Evolutionary conservation across 2,888 invertebrate species (phyloP), one percentile per base, ranked within the genome.

Genomic region (Amiota minor): DNA sequence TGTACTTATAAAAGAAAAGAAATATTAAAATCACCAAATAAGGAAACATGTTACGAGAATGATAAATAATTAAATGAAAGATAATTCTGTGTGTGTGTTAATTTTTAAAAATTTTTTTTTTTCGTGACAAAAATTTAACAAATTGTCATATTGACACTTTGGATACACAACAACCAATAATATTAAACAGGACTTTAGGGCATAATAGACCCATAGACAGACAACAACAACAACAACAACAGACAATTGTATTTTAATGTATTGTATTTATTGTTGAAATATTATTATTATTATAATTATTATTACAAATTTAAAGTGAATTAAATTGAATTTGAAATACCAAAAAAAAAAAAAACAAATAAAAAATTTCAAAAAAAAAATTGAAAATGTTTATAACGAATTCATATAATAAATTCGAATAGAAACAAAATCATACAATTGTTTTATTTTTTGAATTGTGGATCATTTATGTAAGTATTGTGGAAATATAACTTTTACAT

Each of bases 211-310:
- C 14, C 12, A 64, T 64, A 50, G 20, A 67, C 67, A 67, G 67
- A 20, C 67, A 20, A 20, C 18, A 56, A 18, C 18, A 2, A 56
- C 56, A 56, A 20, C 23, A 35, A 11, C 59, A 59, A 20, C 20
- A 86, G 83, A 86, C 81, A 80, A 80, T 80, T 86, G 81, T 80
- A 85, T 82, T 86, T 81, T 83, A 81, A 81, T 83, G 79, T 82
- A 79, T 82, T 84, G 84, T 86, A 85, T 87, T 86, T 80, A 83
- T 81, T 86, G 86, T 87, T 86, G 85, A 81, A 81, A 61, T 73
- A 72, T 75, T 71, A 64, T 50, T 35, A 23, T 23, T 23, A 23
- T 23, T 1, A 23, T 23, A 2, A 23, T 23, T 23, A 23, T 23
- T 23, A 23, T n/a, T n/a, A 35, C 2, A 50, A 70, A 64, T 68